These are phyloP conservation scores for Proteles cristata DNA, from an alignment of 2,113 vertebrate species.

Conservation along the genomic window DNA sequence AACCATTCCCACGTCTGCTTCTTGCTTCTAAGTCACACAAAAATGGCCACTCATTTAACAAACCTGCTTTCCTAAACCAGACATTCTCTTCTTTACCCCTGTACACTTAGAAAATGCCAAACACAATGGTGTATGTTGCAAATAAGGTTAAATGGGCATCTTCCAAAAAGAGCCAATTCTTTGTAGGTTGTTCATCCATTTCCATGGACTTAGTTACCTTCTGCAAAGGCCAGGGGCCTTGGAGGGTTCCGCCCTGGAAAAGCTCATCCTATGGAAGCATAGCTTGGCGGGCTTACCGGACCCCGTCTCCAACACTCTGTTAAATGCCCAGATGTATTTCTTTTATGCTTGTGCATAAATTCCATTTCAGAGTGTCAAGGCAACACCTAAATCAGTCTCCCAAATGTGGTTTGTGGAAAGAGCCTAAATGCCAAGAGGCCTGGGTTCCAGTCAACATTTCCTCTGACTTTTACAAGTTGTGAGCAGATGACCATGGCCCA, in stretches of 20 bases:
- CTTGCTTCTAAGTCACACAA: not conserved
- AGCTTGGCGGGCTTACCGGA: not conserved
- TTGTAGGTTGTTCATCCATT: not conserved
- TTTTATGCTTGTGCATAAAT: slow-evolving; percentile 61
- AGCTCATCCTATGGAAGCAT: slow-evolving; percentile 48
- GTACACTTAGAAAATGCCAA: not conserved
- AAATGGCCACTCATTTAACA: not conserved
- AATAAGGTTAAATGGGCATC: not conserved
- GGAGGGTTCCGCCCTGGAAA: slow-evolving; percentile 55
- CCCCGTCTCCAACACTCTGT: not conserved
- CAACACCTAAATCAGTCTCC: slow-evolving; percentile 60
- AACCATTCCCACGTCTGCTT: not conserved
- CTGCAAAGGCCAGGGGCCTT: not conserved
- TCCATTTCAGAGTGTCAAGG: slow-evolving; percentile 53
- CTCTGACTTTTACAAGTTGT: slow-evolving; percentile 66
- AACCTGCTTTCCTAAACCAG: not conserved
- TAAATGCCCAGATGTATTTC: slow-evolving; percentile 56
- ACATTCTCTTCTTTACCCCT: not conserved
- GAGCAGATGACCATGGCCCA: not conserved
- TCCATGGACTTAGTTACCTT: not conserved
- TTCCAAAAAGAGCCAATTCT: not conserved
- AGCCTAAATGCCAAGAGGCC: not conserved
- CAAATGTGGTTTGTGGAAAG: slow-evolving; percentile 43
- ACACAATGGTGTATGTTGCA: not conserved
- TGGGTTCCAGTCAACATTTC: slow-evolving; percentile 33